Conservation (phyloP, 2,888 invertebrate genomes). For the Drosophila quinaria region DNA sequence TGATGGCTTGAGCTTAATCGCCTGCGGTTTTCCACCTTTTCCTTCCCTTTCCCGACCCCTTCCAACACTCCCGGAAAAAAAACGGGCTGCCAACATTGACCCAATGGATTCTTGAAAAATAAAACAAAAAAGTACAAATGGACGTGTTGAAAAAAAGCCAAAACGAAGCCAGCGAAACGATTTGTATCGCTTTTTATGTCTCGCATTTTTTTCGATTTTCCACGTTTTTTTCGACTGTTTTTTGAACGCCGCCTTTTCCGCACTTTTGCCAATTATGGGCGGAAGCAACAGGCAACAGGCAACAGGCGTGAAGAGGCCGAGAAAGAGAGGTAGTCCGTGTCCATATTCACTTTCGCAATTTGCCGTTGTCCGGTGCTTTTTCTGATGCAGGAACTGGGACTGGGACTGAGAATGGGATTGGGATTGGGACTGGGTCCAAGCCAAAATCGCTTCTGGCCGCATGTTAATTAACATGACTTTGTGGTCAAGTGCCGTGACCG, state of each 20-base stretch:
- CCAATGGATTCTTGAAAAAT: background rate
- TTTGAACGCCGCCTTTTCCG: constrained; percentile 27
- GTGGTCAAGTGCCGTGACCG: constrained; percentile 67
- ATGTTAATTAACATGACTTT: constrained; percentile 83
- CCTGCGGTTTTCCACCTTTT: constrained; percentile 2
- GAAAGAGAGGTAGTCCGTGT: constrained; percentile 7
- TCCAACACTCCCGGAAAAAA: too few species aligned
- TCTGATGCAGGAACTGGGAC: background rate
- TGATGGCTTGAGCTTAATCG: background rate
- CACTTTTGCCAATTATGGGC: constrained; percentile 41
- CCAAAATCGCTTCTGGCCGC: constrained; percentile 56
- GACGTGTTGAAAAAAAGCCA: constrained; percentile 23
- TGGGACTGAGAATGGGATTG: background rate
- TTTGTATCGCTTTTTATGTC: constrained; percentile 20
- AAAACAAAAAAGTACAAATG: constrained; percentile 19
- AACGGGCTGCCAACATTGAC: background rate
- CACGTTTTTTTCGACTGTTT: constrained; percentile 15
- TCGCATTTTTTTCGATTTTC: constrained; percentile 4
- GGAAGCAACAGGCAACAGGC: constrained; percentile 71
- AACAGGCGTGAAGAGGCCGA: constrained; percentile 50
- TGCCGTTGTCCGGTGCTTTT: constrained; percentile 18
- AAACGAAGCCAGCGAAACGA: constrained; percentile 27
- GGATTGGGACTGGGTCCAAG: background rate
- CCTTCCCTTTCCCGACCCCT: background rate
- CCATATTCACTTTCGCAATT: constrained; percentile 33